Evolutionary conservation across 2,797 vertebrate species (phyloP).

Genomic region (Fundulus diaphanus): DNA sequence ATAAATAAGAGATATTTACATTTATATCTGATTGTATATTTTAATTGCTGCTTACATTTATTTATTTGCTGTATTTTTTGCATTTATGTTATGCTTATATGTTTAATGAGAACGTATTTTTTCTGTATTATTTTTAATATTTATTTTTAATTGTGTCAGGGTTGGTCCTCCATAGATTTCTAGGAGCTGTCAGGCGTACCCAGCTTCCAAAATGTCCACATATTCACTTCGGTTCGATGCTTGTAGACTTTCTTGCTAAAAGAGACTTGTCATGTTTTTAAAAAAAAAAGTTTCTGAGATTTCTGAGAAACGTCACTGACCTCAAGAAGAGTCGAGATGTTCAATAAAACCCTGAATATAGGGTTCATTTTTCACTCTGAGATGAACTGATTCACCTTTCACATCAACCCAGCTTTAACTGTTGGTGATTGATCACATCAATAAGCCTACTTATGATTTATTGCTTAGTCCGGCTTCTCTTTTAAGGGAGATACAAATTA

Average conservation of each 20-base stretch:
- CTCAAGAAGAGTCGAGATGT: background rate
- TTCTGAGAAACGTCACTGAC: background rate
- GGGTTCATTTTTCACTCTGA: constrained; percentile 10
- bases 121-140: too few species aligned
- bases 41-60: too few species aligned
- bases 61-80: too few species aligned
- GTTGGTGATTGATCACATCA: constrained; percentile 50
- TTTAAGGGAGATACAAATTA: constrained; percentile 27
- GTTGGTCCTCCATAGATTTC: too few species aligned
- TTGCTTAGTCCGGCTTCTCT: constrained; percentile 28
- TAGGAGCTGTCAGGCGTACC: background rate
- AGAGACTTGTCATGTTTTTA: background rate
- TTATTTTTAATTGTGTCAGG: too few species aligned
- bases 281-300: background rate
- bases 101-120: too few species aligned
- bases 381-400: constrained; percentile 63
- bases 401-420: constrained; percentile 31
- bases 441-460: constrained; percentile 55
- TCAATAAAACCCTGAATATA: background rate
- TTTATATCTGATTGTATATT: too few species aligned
- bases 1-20: too few species aligned
- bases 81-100: too few species aligned
- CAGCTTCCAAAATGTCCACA: background rate
- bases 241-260: background rate
- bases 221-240: background rate